Evolutionary conservation across 2,888 invertebrate species (phyloP).

Genomic region (Lymantria dispar): DNA sequence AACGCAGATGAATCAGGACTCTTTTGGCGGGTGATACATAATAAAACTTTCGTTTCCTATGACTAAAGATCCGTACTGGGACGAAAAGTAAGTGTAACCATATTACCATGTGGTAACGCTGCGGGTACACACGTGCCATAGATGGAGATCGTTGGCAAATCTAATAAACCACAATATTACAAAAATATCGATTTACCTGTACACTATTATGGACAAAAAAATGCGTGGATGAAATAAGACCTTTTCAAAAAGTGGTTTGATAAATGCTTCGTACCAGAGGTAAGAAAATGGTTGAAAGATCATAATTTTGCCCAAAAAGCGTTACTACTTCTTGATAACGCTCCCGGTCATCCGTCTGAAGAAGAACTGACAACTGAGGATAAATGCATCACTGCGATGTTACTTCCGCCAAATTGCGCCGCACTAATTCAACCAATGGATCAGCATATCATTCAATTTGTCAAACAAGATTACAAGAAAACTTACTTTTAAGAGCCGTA

Average conservation of each 20-base stretch:
- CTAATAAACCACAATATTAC: too few relatives aligned
- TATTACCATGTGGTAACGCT: too few relatives aligned
- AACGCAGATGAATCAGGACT: too few relatives aligned
- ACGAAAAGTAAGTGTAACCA: too few relatives aligned
- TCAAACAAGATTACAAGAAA: constrained; percentile 3
- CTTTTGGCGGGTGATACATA: too few relatives aligned
- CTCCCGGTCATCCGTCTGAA: constrained; percentile 25
- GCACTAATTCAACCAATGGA: constrained; percentile 44
- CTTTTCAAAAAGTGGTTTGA: constrained; percentile 31
- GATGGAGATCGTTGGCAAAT: too few relatives aligned
- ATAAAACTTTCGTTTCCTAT: too few relatives aligned
- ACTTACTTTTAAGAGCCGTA: neutral
- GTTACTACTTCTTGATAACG: constrained; percentile 33
- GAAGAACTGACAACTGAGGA: constrained; percentile 32
- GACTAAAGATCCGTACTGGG: too few relatives aligned
- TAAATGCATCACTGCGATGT: neutral
- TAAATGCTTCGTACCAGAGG: constrained; percentile 24
- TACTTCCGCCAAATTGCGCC: constrained; percentile 25
- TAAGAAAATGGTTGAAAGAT: constrained; percentile 15
- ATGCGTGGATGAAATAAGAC: too few relatives aligned
- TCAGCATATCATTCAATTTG: constrained; percentile 34
- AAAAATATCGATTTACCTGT: too few relatives aligned
- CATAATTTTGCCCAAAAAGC: constrained; percentile 29
- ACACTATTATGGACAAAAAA: too few relatives aligned
- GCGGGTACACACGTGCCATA: too few relatives aligned